A percentile compares a stretch with the other conserved stretches of the same genome.
phyloP scores from a whole-genome alignment of 1,140 invertebrate species.

The Neocloeon triangulifer region DNA sequence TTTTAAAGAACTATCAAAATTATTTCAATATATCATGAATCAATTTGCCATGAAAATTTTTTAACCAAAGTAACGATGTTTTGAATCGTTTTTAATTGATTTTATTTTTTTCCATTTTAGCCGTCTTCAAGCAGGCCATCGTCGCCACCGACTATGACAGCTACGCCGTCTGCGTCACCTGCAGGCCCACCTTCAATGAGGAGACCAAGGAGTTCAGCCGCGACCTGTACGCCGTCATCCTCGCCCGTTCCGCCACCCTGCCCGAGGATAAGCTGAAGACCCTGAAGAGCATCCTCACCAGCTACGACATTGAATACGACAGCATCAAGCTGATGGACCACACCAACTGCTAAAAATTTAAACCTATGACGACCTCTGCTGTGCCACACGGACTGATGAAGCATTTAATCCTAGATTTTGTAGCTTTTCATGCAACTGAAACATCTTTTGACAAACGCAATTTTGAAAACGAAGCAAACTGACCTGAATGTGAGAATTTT shows the following conservation, averaged over 20 bases:
- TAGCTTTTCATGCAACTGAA: too few relatives aligned
- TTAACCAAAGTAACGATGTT: not conserved
- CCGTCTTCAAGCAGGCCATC: not conserved
- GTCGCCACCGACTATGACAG: conserved; percentile 7
- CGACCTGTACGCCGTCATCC: not conserved
- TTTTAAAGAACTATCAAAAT: too few relatives aligned
- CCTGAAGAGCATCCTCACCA: conserved; percentile 1
- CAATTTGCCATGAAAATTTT: not conserved
- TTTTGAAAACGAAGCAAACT: too few relatives aligned
- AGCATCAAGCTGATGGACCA: conserved; percentile 3
- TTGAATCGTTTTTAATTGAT: not conserved
- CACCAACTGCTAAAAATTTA: conserved; percentile 1
- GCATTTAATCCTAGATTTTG: too few relatives aligned
- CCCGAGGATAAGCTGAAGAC: conserved; percentile 2
- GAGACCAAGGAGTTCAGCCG: conserved; percentile 4
- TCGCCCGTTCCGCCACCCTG: not conserved
- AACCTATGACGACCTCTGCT: too few relatives aligned
- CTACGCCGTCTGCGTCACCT: conserved; percentile 6
- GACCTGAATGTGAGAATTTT: too few relatives aligned
- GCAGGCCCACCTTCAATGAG: conserved; percentile 5
- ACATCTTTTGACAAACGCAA: too few relatives aligned
- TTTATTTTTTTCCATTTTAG: conserved; percentile 1
- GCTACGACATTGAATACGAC: conserved; percentile 3
- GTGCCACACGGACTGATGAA: too few relatives aligned
- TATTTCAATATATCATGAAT: not conserved